phyloP scores from a whole-genome alignment of 2,888 invertebrate genomes.

The Panorpa germanica region DNA sequence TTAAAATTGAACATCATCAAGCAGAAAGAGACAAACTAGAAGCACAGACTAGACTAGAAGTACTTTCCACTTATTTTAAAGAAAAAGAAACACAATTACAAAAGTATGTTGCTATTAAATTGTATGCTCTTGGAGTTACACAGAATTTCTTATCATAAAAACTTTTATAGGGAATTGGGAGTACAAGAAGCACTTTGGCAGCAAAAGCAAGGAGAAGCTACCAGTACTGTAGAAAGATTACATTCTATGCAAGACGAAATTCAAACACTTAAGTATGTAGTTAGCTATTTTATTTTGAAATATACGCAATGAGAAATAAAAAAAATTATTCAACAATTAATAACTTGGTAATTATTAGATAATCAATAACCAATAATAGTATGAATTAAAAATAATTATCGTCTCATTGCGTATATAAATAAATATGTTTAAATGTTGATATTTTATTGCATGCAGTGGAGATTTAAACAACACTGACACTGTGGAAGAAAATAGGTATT shows the following conservation, averaged over 20 bases:
- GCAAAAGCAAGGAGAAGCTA: slow-evolving; percentile 64
- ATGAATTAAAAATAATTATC: no score
- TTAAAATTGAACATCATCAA: slow-evolving; percentile 36
- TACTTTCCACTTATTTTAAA: slow-evolving; percentile 76
- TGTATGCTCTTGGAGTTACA: slow-evolving; percentile 5
- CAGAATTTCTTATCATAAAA: slow-evolving; percentile 5
- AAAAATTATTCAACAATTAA: no score
- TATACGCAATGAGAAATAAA: background rate
- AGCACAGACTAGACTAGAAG: slow-evolving; percentile 65
- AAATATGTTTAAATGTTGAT: no score
- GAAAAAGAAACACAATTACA: slow-evolving; percentile 74
- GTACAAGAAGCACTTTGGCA: slow-evolving; percentile 59
- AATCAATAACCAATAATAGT: no score
- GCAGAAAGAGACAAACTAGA: slow-evolving; percentile 55
- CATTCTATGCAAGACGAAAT: slow-evolving; percentile 61
- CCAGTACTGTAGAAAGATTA: slow-evolving; percentile 60
- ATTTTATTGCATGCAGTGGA: no score
- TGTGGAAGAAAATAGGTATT: no score
- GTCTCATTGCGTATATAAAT: no score
- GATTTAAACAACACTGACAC: no score
- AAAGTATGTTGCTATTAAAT: slow-evolving; percentile 37
- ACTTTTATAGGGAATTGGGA: slow-evolving; percentile 41
- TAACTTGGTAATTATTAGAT: no score
- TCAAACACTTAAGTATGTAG: slow-evolving; percentile 52
- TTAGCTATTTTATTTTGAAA: background rate